phyloP scores from a whole-genome alignment of 2,888 invertebrate genomes.

The Mermis nigrescens region DNA sequence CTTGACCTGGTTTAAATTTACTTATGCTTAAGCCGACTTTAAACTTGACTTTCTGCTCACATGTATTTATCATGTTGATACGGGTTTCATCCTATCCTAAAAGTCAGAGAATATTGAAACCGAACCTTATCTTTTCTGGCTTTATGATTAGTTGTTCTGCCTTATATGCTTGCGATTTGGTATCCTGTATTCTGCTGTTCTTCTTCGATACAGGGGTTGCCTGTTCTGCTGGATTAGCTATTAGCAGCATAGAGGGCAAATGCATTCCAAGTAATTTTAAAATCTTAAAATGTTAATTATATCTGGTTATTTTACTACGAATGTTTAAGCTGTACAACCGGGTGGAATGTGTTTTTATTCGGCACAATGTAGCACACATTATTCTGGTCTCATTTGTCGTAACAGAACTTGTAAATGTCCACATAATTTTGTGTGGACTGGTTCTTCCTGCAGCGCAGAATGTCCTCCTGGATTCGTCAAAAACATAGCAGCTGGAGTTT shows the following conservation, averaged over 20 bases:
- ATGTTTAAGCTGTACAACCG: slow-evolving; percentile 25
- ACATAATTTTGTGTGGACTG: slow-evolving; percentile 15
- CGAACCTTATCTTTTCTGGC: too few relatives aligned
- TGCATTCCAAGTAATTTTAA: slow-evolving; percentile 21
- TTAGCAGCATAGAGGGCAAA: slow-evolving; percentile 27
- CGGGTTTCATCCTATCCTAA: too few relatives aligned
- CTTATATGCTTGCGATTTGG: too few relatives aligned
- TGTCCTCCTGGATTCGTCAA: slow-evolving; percentile 21
- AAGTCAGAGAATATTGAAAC: too few relatives aligned
- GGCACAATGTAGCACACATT: slow-evolving; percentile 27
- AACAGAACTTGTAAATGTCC: slow-evolving; percentile 22
- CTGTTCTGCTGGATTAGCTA: slow-evolving; percentile 24
- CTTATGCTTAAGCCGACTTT: too few relatives aligned
- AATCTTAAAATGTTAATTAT: too few relatives aligned
- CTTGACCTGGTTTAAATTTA: too few relatives aligned
- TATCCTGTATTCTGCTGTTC: too few relatives aligned
- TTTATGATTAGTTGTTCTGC: too few relatives aligned
- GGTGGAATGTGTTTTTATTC: slow-evolving; percentile 29
- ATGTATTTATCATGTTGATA: too few relatives aligned
- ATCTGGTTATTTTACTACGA: neutral
- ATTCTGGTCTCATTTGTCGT: slow-evolving; percentile 28
- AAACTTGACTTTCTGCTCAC: too few relatives aligned
- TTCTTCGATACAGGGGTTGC: slow-evolving; percentile 15
- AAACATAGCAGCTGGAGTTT: slow-evolving; percentile 22
- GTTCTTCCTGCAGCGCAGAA: slow-evolving; percentile 15